Evolutionary conservation across 2,888 invertebrate species (phyloP), one percentile per base, ranked within the genome.

Genomic region (Aporophyla nigra): DNA sequence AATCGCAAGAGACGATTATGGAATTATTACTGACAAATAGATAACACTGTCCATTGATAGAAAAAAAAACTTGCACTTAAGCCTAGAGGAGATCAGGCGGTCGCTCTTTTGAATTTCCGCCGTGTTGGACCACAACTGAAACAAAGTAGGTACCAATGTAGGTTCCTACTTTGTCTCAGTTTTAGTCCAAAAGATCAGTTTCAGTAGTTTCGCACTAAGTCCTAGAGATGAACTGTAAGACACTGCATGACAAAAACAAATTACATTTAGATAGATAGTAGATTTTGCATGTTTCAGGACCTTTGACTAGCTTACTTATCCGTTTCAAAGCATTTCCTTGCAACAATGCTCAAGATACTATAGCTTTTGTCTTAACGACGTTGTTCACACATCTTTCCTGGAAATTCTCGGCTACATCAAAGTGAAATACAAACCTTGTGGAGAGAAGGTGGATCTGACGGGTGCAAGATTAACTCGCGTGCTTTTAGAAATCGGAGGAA

Each of bases 391-490:
- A 61, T 75, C 61, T 40, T 73, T 59, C 56, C 68, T 40, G 14
- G 27, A 54, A 21, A 33, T 80, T 65, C 77, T 73, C 63, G 5
- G 33, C 70, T 77, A 71, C 81, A 81, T 85, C 77, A 73, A 70
- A 80, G 82, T 80, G 74, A 80, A 82, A 74, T 71, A 74, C 67
- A 82, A 84, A 84, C 27, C 73, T 83, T 78, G 65, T 59, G 70
- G 49, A 69, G 72, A 69, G 70, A 71, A 80, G 80, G 62, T 79
- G 59, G 70, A 74, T 80, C 63, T 84, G 84, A 51, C 80, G 46
- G 62, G 43, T 27, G 49, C 58, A 65, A 84, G 74, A 84, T 82
- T 82, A 80, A 84, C 66, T 84, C 46, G 19, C 21, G 27, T 56
- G 65, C 53, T 66, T 83, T 71, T 56, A 58, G 46, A 12, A 84